A percentile compares a stretch with the other conserved stretches of the same genome.
phyloP scores from a whole-genome alignment of 2,797 vertebrate genomes.

The Pterois miles region DNA sequence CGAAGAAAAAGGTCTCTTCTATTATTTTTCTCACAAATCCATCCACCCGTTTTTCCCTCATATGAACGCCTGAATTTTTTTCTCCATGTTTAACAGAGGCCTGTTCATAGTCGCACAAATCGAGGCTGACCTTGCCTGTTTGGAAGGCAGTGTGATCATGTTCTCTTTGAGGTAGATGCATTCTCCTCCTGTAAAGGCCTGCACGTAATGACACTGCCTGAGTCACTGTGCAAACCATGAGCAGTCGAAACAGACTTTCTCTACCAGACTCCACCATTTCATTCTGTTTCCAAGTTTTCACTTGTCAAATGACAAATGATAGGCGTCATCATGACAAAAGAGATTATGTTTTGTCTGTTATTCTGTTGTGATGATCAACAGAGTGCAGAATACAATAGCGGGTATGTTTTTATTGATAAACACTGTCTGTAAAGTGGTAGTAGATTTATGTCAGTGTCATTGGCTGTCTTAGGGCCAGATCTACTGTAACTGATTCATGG shows the following conservation, averaged over 20 bases:
- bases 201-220: background rate
- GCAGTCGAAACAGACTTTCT: background rate
- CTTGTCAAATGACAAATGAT: background rate
- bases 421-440: background rate
- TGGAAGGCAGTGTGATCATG: background rate
- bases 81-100: background rate
- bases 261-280: background rate
- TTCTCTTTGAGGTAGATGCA: background rate
- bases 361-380: slow-evolving; percentile 1
- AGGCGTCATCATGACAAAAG: background rate
- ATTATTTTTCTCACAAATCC: background rate
- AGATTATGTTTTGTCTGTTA: background rate
- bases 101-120: background rate
- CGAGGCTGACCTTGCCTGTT: background rate
- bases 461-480: background rate
- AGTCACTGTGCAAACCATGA: background rate
- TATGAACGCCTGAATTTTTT: background rate
- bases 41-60: background rate
- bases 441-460: background rate
- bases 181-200: background rate
- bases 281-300: slow-evolving; percentile 1
- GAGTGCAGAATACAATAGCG: background rate
- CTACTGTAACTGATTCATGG: slow-evolving; percentile 1
- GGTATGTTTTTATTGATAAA: background rate
- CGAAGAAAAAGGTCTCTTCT: background rate